phyloP scores from a whole-genome alignment of 1,140 invertebrate genomes.

The Brachionus paranguensis region DNA sequence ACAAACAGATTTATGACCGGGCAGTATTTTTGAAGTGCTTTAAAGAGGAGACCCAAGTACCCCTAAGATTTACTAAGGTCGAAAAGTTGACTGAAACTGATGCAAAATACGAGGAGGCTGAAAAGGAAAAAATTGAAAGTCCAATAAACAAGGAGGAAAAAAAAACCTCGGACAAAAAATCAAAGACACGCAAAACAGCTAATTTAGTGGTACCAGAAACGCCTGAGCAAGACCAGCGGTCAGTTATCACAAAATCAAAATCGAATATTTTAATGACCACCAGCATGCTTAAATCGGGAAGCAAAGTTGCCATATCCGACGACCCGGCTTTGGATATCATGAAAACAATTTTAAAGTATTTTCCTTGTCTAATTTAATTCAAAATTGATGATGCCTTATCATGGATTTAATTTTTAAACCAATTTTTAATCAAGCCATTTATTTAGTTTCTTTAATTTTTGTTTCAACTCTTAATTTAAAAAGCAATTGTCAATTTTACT shows the following conservation, averaged over 20 bases:
- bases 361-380: background rate
- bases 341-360: slow-evolving; percentile 17
- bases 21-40: slow-evolving; percentile 48
- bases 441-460: too few relatives aligned
- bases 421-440: too few relatives aligned
- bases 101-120: background rate
- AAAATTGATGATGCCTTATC: too few relatives aligned
- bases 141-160: background rate
- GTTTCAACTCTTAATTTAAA: too few relatives aligned
- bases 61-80: background rate
- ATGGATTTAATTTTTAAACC: too few relatives aligned
- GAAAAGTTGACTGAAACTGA: background rate
- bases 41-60: slow-evolving; percentile 43
- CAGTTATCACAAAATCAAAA: background rate
- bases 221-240: background rate
- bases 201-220: background rate
- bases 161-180: background rate
- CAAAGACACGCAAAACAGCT: background rate
- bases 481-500: too few relatives aligned
- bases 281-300: background rate
- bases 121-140: background rate
- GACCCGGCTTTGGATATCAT: slow-evolving; percentile 10
- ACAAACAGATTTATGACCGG: slow-evolving; percentile 47
- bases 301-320: background rate
- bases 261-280: background rate